Percentiles rank a stretch among this genome's conserved stretches.
These are phyloP conservation scores for Lacanobia wlatinum DNA, from an alignment of 2,888 invertebrate species.

Conservation along the genomic window DNA sequence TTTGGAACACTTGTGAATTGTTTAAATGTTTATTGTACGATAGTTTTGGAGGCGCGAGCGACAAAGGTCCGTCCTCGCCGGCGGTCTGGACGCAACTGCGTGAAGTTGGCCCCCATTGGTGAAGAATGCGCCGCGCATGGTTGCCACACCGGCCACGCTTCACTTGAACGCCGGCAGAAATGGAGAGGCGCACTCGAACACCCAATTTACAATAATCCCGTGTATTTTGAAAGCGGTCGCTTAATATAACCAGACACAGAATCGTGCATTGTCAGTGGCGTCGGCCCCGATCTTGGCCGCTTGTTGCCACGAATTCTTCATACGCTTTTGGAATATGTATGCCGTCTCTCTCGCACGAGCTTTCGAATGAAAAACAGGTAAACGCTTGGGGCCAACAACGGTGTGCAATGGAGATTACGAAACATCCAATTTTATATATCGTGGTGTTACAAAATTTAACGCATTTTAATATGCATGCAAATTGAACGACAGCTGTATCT, in stretches of 20 bases:
- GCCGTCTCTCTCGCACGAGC: slow-evolving; percentile 82
- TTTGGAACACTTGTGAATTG: slow-evolving; percentile 82
- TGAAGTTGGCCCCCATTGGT: slow-evolving; percentile 88
- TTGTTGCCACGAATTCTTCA: slow-evolving; percentile 81
- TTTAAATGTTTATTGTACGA: slow-evolving; percentile 87
- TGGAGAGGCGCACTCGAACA: slow-evolving; percentile 78
- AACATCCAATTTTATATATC: slow-evolving; percentile 74
- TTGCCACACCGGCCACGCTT: slow-evolving; percentile 88
- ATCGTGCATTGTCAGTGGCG: slow-evolving; percentile 89
- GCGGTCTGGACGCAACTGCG: slow-evolving; percentile 86
- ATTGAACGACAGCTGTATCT: slow-evolving; percentile 64
- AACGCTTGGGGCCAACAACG: slow-evolving; percentile 78
- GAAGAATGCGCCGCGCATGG: slow-evolving; percentile 90
- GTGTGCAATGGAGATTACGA: slow-evolving; percentile 75
- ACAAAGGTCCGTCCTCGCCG: slow-evolving; percentile 80
- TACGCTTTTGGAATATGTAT: slow-evolving; percentile 84
- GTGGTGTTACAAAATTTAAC: slow-evolving; percentile 75
- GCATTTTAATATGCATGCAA: slow-evolving; percentile 73
- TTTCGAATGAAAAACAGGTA: slow-evolving; percentile 87
- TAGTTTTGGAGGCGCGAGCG: slow-evolving; percentile 79
- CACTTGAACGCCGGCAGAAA: slow-evolving; percentile 80
- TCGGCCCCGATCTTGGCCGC: slow-evolving; percentile 87
- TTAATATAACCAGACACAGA: slow-evolving; percentile 88
- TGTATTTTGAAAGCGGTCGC: slow-evolving; percentile 77
- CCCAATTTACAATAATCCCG: slow-evolving; percentile 77